Base-by-base conservation (phyloP, 2,797 vertebrate species). In the Acrossocheilus fasciatus region DNA sequence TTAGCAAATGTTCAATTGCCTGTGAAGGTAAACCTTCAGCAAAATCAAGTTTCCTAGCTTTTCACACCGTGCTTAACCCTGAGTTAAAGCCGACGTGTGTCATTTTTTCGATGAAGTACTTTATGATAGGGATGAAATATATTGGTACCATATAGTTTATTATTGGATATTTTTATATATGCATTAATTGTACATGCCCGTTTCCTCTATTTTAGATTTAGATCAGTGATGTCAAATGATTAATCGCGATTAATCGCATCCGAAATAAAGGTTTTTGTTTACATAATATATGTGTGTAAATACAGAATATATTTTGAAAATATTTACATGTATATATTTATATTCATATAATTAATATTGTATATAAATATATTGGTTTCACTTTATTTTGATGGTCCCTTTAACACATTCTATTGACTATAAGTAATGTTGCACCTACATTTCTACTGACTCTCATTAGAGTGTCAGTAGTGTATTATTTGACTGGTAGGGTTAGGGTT, bases 11-110 rank as follows among this genome's bases (percentile, higher is more conserved):
- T 77, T 57, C 34, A 39, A 15, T 23, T 54, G 74, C 18, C 34
- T 39, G 30, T 77, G 50, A 77, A 77, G 50, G 34, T 39, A 77
- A 77, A 77, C 50, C 14, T 79, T 79, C n/a, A 79, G n/a, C n/a
- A 62, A 62, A 79, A 43, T 17, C 23, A 79, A 79, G 76, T 62
- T 43, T 62, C 39, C 9, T 64, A 43, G 39, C 54, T 62, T 79
- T 62, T 43, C 54, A 18, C 23, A 39, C 11, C n/a, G 36, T 20
- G 50, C 47, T 76, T 54, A 54, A 52, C 50, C 23, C 36, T 1
- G 23, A 23, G 10, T 41, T 62, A n/a, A 41, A 59, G 36, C 39
- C 18, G 20, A 59, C 12, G 4, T 26, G 75, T 59, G 23, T 41
- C 7, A 36, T 10, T 76, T 36, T 7, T 75, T 30, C 0, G 4